Conservation (phyloP, 2,888 invertebrate species). For the Agrotis puta region DNA sequence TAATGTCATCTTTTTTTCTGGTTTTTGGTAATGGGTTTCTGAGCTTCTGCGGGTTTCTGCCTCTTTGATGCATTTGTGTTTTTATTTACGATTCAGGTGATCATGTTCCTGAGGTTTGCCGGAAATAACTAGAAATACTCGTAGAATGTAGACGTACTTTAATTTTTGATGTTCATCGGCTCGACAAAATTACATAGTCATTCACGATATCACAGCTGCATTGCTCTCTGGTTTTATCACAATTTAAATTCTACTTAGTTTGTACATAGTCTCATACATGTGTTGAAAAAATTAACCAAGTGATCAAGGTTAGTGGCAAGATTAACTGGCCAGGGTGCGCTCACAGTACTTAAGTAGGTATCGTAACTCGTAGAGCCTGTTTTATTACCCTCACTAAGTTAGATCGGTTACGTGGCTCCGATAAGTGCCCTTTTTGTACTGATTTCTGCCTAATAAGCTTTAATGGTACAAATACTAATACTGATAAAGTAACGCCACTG, state of each 20-base stretch:
- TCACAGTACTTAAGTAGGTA: constrained; percentile 17
- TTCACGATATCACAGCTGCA: not conserved
- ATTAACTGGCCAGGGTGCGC: not conserved
- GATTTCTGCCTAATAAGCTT: constrained; percentile 6
- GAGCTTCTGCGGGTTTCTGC: too few relatives aligned
- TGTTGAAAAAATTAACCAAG: not conserved
- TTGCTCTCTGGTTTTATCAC: not conserved
- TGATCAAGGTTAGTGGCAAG: not conserved
- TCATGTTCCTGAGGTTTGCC: too few relatives aligned
- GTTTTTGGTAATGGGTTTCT: constrained; percentile 28
- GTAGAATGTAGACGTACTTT: too few relatives aligned
- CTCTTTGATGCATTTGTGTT: constrained; percentile 31
- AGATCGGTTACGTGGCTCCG: constrained; percentile 1
- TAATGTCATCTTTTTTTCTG: constrained; percentile 30
- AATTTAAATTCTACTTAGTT: not conserved
- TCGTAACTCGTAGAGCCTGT: constrained; percentile 5
- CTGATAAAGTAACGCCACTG: too few relatives aligned
- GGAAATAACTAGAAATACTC: too few relatives aligned
- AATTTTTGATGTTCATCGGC: too few relatives aligned
- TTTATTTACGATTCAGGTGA: not conserved
- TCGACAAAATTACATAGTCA: not conserved
- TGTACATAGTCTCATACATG: not conserved
- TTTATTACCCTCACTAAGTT: constrained; percentile 19
- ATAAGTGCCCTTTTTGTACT: constrained; percentile 9
- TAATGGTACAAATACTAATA: too few relatives aligned